Evolutionary conservation across 2,888 invertebrate species (phyloP).

Genomic region (Cecidostiba fungosa): DNA sequence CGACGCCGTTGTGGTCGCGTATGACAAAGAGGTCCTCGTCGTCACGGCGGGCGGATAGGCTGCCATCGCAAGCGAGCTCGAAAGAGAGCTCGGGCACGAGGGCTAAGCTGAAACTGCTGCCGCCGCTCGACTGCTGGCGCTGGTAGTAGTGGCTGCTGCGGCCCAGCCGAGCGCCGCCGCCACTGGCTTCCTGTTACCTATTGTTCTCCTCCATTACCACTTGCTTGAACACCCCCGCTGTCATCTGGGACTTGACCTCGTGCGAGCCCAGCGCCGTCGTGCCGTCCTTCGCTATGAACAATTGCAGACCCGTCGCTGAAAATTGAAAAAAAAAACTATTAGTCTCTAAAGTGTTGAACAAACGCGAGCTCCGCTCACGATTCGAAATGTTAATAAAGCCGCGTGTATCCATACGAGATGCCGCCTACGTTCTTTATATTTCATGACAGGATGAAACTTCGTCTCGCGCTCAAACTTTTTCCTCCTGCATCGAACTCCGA

Average conservation of each 20-base stretch:
- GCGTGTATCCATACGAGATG: not conserved
- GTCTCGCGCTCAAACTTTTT: not conserved
- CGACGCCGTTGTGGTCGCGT: constrained; percentile 30
- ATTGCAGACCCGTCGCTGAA: constrained; percentile 92
- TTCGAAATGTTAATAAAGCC: not conserved
- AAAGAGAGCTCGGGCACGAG: constrained; percentile 78
- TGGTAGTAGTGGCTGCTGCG: constrained; percentile 32
- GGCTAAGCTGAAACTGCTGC: constrained; percentile 74
- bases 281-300: constrained; percentile 95
- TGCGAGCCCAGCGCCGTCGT: constrained; percentile 93
- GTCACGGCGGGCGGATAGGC: not conserved
- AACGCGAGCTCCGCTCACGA: not conserved
- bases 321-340: not conserved
- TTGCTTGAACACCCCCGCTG: constrained; percentile 88
- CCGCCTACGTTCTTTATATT: not conserved
- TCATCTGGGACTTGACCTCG: constrained; percentile 89
- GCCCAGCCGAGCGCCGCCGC: constrained; percentile 71
- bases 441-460: not conserved
- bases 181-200: constrained; percentile 82
- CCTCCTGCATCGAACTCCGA: not conserved
- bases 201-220: constrained; percentile 89
- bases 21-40: constrained; percentile 17
- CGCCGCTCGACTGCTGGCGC: constrained; percentile 59
- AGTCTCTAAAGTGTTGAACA: not conserved
- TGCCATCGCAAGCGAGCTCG: constrained; percentile 66